A percentile compares a stretch with the other conserved stretches of the same genome.
phyloP scores from a whole-genome alignment of 2,113 vertebrate species.

The Phycodurus eques region DNA sequence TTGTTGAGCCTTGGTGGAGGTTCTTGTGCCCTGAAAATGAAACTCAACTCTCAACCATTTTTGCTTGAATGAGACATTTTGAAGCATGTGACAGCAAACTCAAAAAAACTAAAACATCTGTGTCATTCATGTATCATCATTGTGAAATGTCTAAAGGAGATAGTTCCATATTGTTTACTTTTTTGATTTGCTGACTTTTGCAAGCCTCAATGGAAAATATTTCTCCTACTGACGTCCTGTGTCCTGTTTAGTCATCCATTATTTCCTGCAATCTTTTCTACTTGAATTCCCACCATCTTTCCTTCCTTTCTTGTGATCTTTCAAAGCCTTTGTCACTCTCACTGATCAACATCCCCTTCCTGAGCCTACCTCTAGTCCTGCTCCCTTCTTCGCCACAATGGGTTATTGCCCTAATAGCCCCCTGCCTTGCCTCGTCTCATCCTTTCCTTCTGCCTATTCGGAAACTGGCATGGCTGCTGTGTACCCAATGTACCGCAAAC shows the following conservation, averaged over 20 bases:
- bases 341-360: slow-evolving; percentile 14
- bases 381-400: slow-evolving; percentile 7
- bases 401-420: slow-evolving; percentile 10
- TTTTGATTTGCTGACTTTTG: background rate
- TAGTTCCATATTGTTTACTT: background rate
- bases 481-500: slow-evolving; percentile 67
- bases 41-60: background rate
- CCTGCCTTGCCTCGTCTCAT: background rate
- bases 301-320: background rate
- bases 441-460: slow-evolving; percentile 37
- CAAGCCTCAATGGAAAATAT: background rate
- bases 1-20: background rate
- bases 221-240: background rate
- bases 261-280: slow-evolving; percentile 2
- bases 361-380: background rate
- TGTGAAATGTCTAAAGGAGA: background rate
- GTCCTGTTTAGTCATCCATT: slow-evolving; percentile 3
- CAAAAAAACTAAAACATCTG: background rate
- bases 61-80: background rate
- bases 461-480: slow-evolving; percentile 45
- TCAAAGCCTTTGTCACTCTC: background rate
- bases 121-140: background rate
- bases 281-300: slow-evolving; percentile 25
- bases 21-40: background rate
- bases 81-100: background rate